Evolutionary conservation across 1,140 invertebrate genomes (phyloP).

Genomic region (Xylocopa sonorina): DNA sequence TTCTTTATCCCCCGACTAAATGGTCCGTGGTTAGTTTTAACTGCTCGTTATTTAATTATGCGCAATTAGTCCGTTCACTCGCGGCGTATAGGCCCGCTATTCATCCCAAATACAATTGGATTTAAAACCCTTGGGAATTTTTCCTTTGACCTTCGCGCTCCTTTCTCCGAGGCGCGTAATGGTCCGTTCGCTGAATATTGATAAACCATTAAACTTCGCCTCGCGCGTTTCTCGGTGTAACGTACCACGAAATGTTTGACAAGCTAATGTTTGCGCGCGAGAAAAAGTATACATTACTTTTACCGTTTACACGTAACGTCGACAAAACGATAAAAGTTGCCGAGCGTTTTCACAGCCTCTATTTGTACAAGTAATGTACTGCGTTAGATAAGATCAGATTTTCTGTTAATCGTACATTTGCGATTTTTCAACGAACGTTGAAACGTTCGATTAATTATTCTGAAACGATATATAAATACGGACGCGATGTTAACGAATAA

Average conservation of each 20-base stretch:
- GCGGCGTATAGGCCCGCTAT: not conserved
- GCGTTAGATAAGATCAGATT: too few relatives aligned
- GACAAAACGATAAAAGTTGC: not conserved
- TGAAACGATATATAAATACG: too few relatives aligned
- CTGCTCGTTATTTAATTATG: constrained; percentile 34
- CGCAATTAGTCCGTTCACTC: constrained; percentile 16
- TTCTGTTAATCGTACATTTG: too few relatives aligned
- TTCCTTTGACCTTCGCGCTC: not conserved
- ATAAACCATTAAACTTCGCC: not conserved
- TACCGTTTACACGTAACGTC: too few relatives aligned
- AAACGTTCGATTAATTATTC: too few relatives aligned
- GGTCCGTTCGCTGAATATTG: not conserved
- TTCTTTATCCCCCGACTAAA: not conserved
- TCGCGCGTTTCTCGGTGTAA: not conserved
- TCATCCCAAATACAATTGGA: constrained; percentile 14
- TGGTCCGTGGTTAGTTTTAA: constrained; percentile 13
- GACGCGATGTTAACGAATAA: too few relatives aligned
- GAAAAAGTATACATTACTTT: not conserved
- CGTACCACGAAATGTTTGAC: not conserved
- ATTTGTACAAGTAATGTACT: not conserved
- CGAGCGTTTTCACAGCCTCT: not conserved
- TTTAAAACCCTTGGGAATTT: not conserved
- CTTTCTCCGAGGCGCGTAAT: not conserved
- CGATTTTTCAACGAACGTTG: too few relatives aligned
- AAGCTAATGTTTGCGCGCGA: not conserved